Evolutionary conservation across 2,888 invertebrate species (phyloP).

Genomic region (Rambutsinella grinnellia): DNA sequence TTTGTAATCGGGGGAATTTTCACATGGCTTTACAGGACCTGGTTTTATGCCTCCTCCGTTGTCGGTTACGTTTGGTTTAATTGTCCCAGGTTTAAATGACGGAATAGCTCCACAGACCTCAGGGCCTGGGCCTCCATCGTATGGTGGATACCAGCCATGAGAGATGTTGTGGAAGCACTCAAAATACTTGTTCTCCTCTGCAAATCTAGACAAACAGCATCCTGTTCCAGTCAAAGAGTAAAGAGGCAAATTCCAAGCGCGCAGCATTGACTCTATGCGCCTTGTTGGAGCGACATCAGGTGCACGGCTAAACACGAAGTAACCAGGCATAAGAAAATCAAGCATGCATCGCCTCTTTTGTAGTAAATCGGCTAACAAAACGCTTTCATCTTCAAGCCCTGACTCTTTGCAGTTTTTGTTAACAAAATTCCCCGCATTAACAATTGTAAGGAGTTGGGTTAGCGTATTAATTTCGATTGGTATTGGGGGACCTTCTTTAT

Average conservation of each 20-base stretch:
- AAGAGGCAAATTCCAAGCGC: conserved; percentile 21
- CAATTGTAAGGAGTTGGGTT: background rate
- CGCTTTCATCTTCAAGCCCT: conserved; percentile 3
- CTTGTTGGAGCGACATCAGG: background rate
- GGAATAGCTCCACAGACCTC: conserved; percentile 13
- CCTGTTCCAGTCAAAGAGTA: conserved; percentile 15
- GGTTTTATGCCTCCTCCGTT: background rate
- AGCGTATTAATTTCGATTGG: background rate
- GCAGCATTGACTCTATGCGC: conserved; percentile 9
- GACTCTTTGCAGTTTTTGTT: conserved; percentile 9
- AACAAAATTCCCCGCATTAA: conserved; percentile 6
- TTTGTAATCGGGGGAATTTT: no score
- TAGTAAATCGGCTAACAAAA: background rate
- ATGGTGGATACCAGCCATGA: background rate
- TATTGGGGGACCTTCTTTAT: background rate
- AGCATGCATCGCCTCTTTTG: background rate
- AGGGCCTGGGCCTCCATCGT: conserved; percentile 9
- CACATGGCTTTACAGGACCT: no score
- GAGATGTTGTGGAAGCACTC: conserved; percentile 11
- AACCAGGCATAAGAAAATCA: conserved; percentile 20
- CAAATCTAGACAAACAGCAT: conserved; percentile 24
- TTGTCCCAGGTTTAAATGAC: background rate
- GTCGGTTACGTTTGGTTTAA: background rate
- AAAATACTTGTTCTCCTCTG: background rate
- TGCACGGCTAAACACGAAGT: conserved; percentile 20